A percentile compares a stretch with the other conserved stretches of the same genome.
Evolutionary conservation across 2,113 vertebrate species (phyloP).

Genomic region (human (Homo sapiens)): GRCh38 chr18:51690501-51691000

Average conservation of each 20-base stretch:
- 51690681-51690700: not conserved
- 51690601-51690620: not conserved
- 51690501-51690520: not conserved
- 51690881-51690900: not conserved
- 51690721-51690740: not conserved
- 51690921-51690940: not conserved
- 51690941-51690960: not conserved
- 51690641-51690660: not conserved
- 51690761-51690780: not conserved
- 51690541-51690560: not conserved
- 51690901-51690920: not conserved
- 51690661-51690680: not conserved
- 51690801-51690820: not conserved
- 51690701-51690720: not conserved
- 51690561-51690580: not conserved
- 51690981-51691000: not conserved
- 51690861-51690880: not conserved
- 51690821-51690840: not conserved
- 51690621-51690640: not conserved
- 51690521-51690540: not conserved
- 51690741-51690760: not conserved
- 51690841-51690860: not conserved
- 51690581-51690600: not conserved
- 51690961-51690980: not conserved
- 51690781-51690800: not conserved